phyloP scores from a whole-genome alignment of 2,797 vertebrate genomes.

The Xenentodon cancila region DNA sequence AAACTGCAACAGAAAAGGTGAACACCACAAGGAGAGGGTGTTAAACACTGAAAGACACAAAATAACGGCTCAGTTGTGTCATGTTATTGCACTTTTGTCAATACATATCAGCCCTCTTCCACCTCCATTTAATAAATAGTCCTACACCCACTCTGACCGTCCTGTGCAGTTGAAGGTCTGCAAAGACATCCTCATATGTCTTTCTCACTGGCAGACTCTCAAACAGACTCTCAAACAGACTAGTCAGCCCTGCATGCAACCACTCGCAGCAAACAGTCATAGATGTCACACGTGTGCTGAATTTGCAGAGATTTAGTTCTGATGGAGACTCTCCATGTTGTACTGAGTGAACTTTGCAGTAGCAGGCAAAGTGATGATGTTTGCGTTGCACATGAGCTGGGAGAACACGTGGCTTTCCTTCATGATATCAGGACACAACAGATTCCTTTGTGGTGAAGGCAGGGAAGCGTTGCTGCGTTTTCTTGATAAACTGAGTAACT shows the following conservation, averaged over 20 bases:
- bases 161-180: not conserved
- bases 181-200: conserved; percentile 1
- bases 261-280: conserved; percentile 5
- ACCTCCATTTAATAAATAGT: conserved; percentile 19
- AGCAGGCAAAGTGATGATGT: conserved; percentile 52
- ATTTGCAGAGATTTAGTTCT: conserved; percentile 27
- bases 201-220: not conserved
- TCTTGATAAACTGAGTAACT: conserved; percentile 50
- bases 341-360: conserved; percentile 20
- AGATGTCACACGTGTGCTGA: not conserved
- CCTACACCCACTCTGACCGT: not conserved
- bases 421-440: conserved; percentile 37
- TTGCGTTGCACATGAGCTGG: conserved; percentile 60
- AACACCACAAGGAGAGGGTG: not conserved
- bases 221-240: not conserved
- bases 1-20: not conserved
- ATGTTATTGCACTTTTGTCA: conserved; percentile 4
- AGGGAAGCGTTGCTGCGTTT: conserved; percentile 11
- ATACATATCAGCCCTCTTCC: not conserved
- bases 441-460: not conserved
- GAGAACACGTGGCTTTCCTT: conserved; percentile 50
- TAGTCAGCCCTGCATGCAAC: not conserved
- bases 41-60: conserved; percentile 6
- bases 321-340: conserved; percentile 7
- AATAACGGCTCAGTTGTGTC: not conserved